Percentiles rank a stretch among this genome's conserved stretches.
These are phyloP conservation scores for Dasysyrphus albostriatus DNA, from an alignment of 2,888 invertebrate species.

Conservation along the genomic window DNA sequence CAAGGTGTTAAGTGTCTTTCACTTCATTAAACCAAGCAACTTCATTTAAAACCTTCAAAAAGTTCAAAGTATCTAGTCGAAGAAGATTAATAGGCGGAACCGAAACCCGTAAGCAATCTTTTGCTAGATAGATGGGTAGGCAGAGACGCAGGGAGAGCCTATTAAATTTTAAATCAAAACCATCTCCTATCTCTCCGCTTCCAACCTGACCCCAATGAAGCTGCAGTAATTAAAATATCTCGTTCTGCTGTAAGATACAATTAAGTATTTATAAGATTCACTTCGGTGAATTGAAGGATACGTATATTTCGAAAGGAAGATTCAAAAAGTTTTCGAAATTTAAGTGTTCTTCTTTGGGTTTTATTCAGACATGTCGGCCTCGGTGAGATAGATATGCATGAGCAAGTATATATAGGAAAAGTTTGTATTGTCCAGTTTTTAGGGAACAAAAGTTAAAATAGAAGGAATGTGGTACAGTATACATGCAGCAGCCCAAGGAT, in stretches of 20 bases:
- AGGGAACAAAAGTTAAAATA: slow-evolving; percentile 10
- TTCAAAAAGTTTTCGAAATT: slow-evolving; percentile 21
- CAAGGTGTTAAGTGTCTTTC: slow-evolving; percentile 55
- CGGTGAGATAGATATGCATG: too few species aligned
- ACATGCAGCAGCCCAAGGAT: slow-evolving; percentile 2
- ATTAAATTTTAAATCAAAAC: slow-evolving; percentile 60
- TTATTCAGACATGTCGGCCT: slow-evolving; percentile 6
- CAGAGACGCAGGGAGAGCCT: not conserved
- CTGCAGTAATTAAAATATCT: slow-evolving; percentile 69
- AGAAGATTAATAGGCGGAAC: not conserved
- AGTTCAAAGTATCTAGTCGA: slow-evolving; percentile 7
- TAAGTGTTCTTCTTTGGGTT: slow-evolving; percentile 17
- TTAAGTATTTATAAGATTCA: slow-evolving; percentile 52
- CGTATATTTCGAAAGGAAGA: not conserved
- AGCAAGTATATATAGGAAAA: not conserved
- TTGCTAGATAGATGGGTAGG: not conserved
- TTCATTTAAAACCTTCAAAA: slow-evolving; percentile 48
- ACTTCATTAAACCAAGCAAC: slow-evolving; percentile 62
- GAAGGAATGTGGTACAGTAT: not conserved
- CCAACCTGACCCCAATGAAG: slow-evolving; percentile 5
- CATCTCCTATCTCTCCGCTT: not conserved
- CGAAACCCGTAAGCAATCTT: not conserved
- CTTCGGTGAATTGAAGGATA: slow-evolving; percentile 11
- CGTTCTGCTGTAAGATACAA: slow-evolving; percentile 42
- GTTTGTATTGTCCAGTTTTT: slow-evolving; percentile 18